Percentiles rank a stretch among this genome's conserved stretches.
Evolutionary conservation across 30 jellyfish, hydroid and myxozoan genomes (phyloP).

Genomic region (Phacellophora camtschatica): DNA sequence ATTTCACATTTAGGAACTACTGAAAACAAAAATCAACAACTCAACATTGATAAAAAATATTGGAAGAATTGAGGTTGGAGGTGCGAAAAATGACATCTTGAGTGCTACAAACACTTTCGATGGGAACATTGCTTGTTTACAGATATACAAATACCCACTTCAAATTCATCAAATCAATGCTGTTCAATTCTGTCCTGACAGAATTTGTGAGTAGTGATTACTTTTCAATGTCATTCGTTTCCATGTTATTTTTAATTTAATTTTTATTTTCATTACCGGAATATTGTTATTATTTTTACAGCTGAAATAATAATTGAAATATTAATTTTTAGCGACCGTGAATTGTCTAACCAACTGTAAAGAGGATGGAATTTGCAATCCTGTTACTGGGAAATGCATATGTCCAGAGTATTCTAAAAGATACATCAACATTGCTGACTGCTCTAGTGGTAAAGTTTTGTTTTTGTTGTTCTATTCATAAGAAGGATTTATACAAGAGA

Average conservation of each 20-base stretch:
- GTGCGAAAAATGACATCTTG: not conserved
- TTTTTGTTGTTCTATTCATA: not conserved
- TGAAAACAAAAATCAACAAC: too few species aligned
- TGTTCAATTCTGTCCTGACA: slow-evolving; percentile 10
- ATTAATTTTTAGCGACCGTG: not conserved
- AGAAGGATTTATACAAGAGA: too few species aligned
- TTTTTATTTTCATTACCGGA: not conserved
- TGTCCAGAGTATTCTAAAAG: slow-evolving; percentile 2
- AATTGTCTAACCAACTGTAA: slow-evolving; percentile 4
- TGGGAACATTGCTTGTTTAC: slow-evolving; percentile 15
- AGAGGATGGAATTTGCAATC: slow-evolving; percentile 7
- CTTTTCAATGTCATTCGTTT: not conserved
- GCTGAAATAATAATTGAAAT: too few species aligned
- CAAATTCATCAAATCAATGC: not conserved
- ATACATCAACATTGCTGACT: not conserved
- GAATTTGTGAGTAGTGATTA: not conserved
- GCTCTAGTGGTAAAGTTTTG: not conserved
- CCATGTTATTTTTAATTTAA: not conserved
- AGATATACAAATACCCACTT: slow-evolving; percentile 3
- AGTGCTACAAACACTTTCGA: not conserved
- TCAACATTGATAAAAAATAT: too few species aligned
- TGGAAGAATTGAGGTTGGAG: not conserved
- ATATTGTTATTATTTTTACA: too few species aligned
- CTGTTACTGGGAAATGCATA: slow-evolving; percentile 9
- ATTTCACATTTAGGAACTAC: too few species aligned